Percentiles rank a stretch among this genome's conserved stretches.
Evolutionary conservation across 1,140 invertebrate genomes (phyloP).

Genomic region (Proctacanthus coquilletti): DNA sequence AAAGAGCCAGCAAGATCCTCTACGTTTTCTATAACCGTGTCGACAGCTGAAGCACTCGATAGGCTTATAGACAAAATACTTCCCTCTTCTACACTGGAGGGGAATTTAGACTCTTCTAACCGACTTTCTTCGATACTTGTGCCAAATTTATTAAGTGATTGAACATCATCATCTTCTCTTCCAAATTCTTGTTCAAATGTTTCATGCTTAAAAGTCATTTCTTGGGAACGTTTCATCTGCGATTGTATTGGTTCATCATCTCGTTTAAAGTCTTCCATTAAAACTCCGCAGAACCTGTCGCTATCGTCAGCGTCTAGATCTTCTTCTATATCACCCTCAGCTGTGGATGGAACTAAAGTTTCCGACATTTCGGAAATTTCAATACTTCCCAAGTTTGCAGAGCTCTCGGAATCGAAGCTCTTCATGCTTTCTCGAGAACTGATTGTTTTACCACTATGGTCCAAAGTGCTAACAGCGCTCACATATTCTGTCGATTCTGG

Average conservation of each 20-base stretch:
- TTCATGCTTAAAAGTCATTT: slow-evolving; percentile 72
- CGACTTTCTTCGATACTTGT: slow-evolving; percentile 13
- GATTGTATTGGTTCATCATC: slow-evolving; percentile 32
- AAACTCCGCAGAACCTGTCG: background rate
- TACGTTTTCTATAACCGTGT: slow-evolving; percentile 39
- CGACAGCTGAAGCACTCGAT: slow-evolving; percentile 37
- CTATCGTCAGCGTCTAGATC: background rate
- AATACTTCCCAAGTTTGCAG: slow-evolving; percentile 70
- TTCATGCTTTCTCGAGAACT: slow-evolving; percentile 79
- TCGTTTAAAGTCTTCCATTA: slow-evolving; percentile 34
- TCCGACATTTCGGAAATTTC: slow-evolving; percentile 82
- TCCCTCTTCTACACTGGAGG: slow-evolving; percentile 39
- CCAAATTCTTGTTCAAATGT: slow-evolving; percentile 8
- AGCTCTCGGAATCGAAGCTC: slow-evolving; percentile 75
- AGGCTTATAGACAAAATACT: slow-evolving; percentile 37
- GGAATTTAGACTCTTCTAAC: slow-evolving; percentile 23
- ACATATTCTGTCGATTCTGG: slow-evolving; percentile 66
- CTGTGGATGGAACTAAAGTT: slow-evolving; percentile 69
- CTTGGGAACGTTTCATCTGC: slow-evolving; percentile 73
- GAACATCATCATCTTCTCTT: slow-evolving; percentile 24
- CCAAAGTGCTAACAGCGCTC: slow-evolving; percentile 50
- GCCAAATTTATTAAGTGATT: slow-evolving; percentile 25
- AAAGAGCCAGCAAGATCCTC: slow-evolving; percentile 36
- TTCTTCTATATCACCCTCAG: slow-evolving; percentile 31
- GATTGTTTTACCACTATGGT: slow-evolving; percentile 36